Conservation (phyloP, 2,888 invertebrate species). For the Eilema griseolum region DNA sequence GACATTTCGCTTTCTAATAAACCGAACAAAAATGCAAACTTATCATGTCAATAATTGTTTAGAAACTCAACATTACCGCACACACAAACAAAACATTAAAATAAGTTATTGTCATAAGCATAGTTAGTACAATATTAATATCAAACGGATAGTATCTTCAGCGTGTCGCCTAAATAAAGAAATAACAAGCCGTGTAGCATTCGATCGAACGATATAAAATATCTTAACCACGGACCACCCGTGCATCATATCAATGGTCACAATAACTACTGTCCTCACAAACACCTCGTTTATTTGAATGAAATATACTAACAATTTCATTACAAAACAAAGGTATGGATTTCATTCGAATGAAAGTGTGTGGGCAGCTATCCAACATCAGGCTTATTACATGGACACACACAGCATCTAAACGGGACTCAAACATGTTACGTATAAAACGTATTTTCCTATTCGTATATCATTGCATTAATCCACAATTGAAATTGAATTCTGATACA, state of each 20-base stretch:
- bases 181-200: constrained; percentile 50
- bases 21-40: constrained; percentile 14
- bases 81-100: constrained; percentile 21
- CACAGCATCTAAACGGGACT: constrained; percentile 51
- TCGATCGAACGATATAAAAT: constrained; percentile 50
- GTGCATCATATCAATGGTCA: constrained; percentile 53
- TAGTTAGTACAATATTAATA: constrained; percentile 46
- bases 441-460: constrained; percentile 45
- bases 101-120: constrained; percentile 32
- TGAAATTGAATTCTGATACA: constrained; percentile 48
- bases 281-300: constrained; percentile 74
- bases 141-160: constrained; percentile 45
- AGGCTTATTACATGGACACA: constrained; percentile 30
- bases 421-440: constrained; percentile 44
- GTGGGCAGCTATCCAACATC: constrained; percentile 80
- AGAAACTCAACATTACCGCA: constrained; percentile 37
- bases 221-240: constrained; percentile 72
- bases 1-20: constrained; percentile 25
- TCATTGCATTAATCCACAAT: constrained; percentile 17
- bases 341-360: constrained; percentile 81
- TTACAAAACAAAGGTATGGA: constrained; percentile 81
- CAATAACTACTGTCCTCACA: constrained; percentile 57
- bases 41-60: constrained; percentile 26
- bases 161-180: constrained; percentile 51
- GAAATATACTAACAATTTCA: constrained; percentile 82